These are phyloP conservation scores for Habropoda laboriosa DNA, from an alignment of 1,140 invertebrate genomes.

Conservation along the genomic window DNA sequence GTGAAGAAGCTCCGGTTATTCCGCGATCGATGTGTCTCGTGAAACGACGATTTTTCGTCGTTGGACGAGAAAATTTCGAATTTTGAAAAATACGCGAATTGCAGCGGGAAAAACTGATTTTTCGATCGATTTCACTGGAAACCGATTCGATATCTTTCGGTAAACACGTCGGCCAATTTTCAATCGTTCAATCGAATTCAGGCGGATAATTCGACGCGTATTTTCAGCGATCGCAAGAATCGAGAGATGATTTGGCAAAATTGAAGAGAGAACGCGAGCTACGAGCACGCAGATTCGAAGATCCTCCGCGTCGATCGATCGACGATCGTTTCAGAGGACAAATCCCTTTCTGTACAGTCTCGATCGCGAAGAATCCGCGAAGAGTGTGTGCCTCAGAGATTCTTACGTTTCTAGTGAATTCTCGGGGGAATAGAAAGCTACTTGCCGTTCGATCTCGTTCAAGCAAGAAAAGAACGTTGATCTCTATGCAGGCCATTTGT, in stretches of 20 bases:
- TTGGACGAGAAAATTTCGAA: no score
- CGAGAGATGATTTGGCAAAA: neutral
- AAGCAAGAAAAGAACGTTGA: no score
- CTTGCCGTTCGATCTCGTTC: neutral
- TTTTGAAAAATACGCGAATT: no score
- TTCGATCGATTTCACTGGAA: no score
- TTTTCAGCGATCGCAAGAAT: neutral
- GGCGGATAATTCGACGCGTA: neutral
- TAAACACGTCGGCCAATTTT: neutral
- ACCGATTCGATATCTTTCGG: no score
- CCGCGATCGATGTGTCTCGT: no score
- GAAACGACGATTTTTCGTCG: no score
- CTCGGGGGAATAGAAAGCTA: neutral
- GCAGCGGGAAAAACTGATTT: no score
- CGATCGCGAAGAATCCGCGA: neutral
- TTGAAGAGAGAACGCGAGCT: neutral
- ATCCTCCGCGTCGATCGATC: constrained; percentile 1
- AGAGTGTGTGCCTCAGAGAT: neutral
- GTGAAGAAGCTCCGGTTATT: no score
- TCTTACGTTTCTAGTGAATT: neutral
- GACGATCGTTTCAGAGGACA: neutral
- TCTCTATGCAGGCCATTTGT: neutral
- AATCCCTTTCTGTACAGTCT: no score
- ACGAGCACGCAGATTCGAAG: neutral
- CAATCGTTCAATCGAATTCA: constrained; percentile 13